phyloP scores from a whole-genome alignment of 2,113 vertebrate species.

The Dicrurus megarhynchus region DNA sequence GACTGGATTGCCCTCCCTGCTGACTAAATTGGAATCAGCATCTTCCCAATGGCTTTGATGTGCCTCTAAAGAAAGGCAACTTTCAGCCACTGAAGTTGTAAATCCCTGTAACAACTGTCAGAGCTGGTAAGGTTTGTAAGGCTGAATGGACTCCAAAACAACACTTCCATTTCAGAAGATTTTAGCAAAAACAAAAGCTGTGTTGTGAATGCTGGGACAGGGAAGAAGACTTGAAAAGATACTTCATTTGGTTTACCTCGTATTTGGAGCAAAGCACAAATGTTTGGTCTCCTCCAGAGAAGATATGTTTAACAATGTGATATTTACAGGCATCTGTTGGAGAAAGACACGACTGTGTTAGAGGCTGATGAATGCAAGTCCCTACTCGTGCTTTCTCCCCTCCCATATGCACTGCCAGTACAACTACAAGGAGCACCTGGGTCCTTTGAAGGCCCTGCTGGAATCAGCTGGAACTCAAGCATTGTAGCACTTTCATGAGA shows the following conservation, averaged over 20 bases:
- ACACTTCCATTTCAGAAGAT: background rate
- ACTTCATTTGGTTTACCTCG: slow-evolving; percentile 75
- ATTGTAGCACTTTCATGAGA: background rate
- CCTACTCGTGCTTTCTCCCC: background rate
- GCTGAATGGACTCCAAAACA: background rate
- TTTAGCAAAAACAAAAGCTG: background rate
- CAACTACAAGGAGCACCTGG: background rate
- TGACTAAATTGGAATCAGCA: background rate
- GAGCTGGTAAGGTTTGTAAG: background rate
- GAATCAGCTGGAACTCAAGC: background rate
- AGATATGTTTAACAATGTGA: slow-evolving; percentile 85
- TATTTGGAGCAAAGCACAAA: slow-evolving; percentile 87
- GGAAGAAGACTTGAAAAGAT: background rate
- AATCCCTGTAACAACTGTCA: background rate
- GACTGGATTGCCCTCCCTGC: background rate
- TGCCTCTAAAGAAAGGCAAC: background rate
- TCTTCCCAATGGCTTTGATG: background rate
- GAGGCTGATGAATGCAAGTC: background rate
- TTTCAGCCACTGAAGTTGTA: background rate
- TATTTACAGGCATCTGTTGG: slow-evolving; percentile 77
- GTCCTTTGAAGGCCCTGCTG: background rate
- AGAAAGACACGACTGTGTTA: background rate
- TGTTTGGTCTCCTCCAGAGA: slow-evolving; percentile 93
- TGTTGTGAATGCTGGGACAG: background rate
- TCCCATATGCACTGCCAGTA: background rate